These are phyloP conservation scores for Spilosoma lubricipeda DNA, from an alignment of 2,888 invertebrate genomes.

Conservation along the genomic window DNA sequence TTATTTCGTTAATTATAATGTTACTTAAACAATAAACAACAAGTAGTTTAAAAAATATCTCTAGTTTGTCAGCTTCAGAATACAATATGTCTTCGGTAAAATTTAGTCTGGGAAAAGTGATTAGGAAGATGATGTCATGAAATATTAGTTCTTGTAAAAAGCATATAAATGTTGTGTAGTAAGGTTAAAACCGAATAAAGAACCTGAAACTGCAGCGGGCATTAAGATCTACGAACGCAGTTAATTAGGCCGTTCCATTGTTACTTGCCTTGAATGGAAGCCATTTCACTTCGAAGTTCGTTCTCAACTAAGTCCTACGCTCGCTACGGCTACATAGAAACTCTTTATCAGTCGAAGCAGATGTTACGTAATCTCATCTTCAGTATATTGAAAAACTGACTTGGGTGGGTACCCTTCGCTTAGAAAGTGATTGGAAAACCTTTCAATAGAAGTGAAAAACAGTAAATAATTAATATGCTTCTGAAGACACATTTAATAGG, in stretches of 20 bases:
- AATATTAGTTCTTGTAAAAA: too few relatives aligned
- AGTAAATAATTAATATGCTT: too few relatives aligned
- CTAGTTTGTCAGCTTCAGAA: too few relatives aligned
- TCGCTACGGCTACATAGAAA: neutral
- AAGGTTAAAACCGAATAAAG: neutral
- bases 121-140: too few relatives aligned
- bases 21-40: too few relatives aligned
- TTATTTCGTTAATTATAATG: too few relatives aligned
- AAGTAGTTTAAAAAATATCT: too few relatives aligned
- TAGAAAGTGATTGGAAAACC: neutral
- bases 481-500: too few relatives aligned
- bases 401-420: neutral
- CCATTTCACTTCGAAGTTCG: neutral
- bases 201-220: neutral
- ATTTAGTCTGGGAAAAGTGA: too few relatives aligned
- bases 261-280: neutral
- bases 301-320: neutral
- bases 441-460: too few relatives aligned
- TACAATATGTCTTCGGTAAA: too few relatives aligned
- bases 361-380: neutral
- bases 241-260: conserved; percentile 1
- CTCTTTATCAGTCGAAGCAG: neutral
- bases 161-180: too few relatives aligned
- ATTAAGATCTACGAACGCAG: neutral
- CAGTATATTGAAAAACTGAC: neutral